Evolutionary conservation across 2,888 invertebrate species (phyloP).

Genomic region (Dioctria rufipes): DNA sequence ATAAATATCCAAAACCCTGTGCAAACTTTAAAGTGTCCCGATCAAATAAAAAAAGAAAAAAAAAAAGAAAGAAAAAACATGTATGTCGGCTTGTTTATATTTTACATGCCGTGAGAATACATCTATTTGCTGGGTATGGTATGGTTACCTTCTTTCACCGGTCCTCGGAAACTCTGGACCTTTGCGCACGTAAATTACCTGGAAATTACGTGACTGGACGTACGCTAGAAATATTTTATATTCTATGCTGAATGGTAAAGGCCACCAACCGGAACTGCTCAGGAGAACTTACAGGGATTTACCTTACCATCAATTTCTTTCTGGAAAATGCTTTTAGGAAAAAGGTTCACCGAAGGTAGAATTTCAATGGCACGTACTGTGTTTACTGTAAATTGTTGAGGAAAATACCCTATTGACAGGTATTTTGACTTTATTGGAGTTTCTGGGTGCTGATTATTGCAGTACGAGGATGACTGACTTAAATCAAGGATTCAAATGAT

Average conservation of each 20-base stretch:
- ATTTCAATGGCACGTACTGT: neutral
- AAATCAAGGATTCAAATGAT: too few species aligned
- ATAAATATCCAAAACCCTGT: constrained; percentile 6
- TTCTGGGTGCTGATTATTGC: too few species aligned
- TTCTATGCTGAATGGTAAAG: constrained; percentile 16
- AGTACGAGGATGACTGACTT: too few species aligned
- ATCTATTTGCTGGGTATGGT: neutral
- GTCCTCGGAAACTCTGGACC: neutral
- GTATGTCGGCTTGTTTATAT: neutral
- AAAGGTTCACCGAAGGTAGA: neutral
- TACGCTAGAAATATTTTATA: constrained; percentile 19
- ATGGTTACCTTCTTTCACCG: neutral
- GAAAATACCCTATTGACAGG: constrained; percentile 10
- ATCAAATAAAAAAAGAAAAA: neutral
- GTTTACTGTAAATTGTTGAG: constrained; percentile 20
- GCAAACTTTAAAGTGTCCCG: constrained; percentile 7
- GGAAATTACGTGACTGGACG: constrained; percentile 44
- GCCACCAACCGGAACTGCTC: neutral
- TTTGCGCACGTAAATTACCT: constrained; percentile 49
- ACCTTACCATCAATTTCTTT: neutral
- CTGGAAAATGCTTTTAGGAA: neutral
- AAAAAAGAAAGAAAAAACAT: too few species aligned
- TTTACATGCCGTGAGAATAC: neutral
- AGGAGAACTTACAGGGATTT: neutral
- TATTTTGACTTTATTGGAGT: neutral